Percentiles rank a stretch among this genome's conserved stretches.
Evolutionary conservation across 1,140 invertebrate species (phyloP).

Genomic region (Helicoverpa armigera): DNA sequence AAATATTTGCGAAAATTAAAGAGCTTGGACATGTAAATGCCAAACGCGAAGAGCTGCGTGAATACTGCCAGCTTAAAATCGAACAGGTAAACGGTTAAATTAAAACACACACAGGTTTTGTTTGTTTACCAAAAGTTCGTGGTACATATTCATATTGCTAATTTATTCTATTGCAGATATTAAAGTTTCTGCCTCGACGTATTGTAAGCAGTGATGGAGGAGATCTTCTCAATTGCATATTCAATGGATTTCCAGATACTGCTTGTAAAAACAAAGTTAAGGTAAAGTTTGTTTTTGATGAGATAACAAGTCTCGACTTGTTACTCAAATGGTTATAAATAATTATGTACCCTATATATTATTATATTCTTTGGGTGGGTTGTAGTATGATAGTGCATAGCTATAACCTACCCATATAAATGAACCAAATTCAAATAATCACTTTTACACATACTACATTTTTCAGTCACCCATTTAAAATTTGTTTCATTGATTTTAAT

Average conservation of each 20-base stretch:
- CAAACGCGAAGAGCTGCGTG: slow-evolving; percentile 67
- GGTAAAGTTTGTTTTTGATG: slow-evolving; percentile 56
- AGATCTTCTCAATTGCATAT: slow-evolving; percentile 68
- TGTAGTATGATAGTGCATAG: no score
- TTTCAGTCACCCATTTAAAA: no score
- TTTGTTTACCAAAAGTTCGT: background rate
- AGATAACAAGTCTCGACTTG: background rate
- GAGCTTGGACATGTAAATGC: slow-evolving; percentile 66
- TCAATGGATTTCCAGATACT: slow-evolving; percentile 70
- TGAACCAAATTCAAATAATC: no score
- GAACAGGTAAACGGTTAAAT: slow-evolving; percentile 59
- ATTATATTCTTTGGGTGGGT: no score
- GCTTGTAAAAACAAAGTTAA: slow-evolving; percentile 63
- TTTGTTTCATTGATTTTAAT: no score
- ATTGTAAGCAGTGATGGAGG: slow-evolving; percentile 70
- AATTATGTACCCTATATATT: no score
- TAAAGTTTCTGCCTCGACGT: slow-evolving; percentile 62
- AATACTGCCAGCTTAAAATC: slow-evolving; percentile 69
- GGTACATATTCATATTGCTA: background rate
- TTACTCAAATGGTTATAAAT: background rate
- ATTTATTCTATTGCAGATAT: slow-evolving; percentile 63
- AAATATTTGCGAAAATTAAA: slow-evolving; percentile 67
- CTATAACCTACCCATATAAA: no score
- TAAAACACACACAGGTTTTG: background rate
- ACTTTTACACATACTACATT: no score